phyloP scores from a whole-genome alignment of 2,888 invertebrate genomes.

The Dasypolia templi region DNA sequence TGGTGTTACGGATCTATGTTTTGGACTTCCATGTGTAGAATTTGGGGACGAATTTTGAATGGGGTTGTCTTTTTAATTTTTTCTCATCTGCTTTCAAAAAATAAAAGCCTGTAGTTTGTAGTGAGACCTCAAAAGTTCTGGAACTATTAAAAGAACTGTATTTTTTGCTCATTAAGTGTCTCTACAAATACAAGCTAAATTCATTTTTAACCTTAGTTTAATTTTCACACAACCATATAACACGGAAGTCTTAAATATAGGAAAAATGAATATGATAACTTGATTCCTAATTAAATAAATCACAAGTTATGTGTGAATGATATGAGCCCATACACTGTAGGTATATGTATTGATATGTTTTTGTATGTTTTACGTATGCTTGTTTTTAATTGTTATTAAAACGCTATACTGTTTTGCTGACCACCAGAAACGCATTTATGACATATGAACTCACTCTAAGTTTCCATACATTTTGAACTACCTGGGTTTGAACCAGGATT shows the following conservation, averaged over 20 bases:
- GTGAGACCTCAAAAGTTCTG: not conserved
- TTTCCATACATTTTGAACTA: too few relatives aligned
- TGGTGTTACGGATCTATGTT: slow-evolving; percentile 64
- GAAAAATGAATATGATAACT: slow-evolving; percentile 56
- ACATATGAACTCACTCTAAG: slow-evolving; percentile 68
- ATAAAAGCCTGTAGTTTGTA: slow-evolving; percentile 12
- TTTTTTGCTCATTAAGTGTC: slow-evolving; percentile 7
- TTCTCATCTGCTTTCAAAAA: not conserved
- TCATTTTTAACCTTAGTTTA: slow-evolving; percentile 14
- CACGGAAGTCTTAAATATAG: slow-evolving; percentile 64
- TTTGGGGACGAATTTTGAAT: slow-evolving; percentile 34
- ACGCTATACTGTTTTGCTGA: slow-evolving; percentile 62
- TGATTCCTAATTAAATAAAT: slow-evolving; percentile 70
- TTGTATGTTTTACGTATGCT: slow-evolving; percentile 68
- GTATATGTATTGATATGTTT: slow-evolving; percentile 69
- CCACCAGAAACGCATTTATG: slow-evolving; percentile 78
- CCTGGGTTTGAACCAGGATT: not conserved
- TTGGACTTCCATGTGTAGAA: slow-evolving; percentile 59
- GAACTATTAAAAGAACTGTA: slow-evolving; percentile 5
- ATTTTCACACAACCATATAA: slow-evolving; percentile 11
- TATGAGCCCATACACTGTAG: slow-evolving; percentile 61
- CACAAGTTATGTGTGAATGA: slow-evolving; percentile 67
- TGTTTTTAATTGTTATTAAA: slow-evolving; percentile 62
- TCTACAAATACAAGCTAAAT: slow-evolving; percentile 11
- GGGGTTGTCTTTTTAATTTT: not conserved